Base-by-base conservation (phyloP, 2,888 invertebrate genomes). In the Cephus runcator region DNA sequence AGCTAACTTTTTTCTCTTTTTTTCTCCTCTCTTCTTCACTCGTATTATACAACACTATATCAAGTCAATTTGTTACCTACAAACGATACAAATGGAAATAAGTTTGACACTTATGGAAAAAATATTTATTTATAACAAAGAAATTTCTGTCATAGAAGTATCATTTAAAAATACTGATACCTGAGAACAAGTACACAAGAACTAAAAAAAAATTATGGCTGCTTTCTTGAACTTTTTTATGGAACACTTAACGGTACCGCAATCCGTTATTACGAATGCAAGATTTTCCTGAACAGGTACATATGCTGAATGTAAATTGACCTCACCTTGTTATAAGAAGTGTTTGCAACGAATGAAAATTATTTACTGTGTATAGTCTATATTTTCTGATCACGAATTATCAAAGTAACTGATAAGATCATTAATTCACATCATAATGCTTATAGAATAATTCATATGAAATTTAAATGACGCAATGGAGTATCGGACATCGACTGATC, bases 231-330 rank as follows among this genome's bases (percentile, higher is more conserved):
- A 30, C 12, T 30, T 15, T 71, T 71, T 76, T 83, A 81, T 83
- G 77, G 85, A 83, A 40, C 85, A 34, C 74, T 73, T 85, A 85
- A 86, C 85, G 86, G 85, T 85, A 84, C 81, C 69, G 12, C 68
- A 76, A 80, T 69, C 78, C 75, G 73, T 84, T 77, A 81, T 83
- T 83, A 81, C 79, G 79, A 74, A 84, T 76, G 74, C 76, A 69
- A 77, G 78, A 86, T 81, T 80, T 83, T 82, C 81, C 81, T 81
- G 81, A 80, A 74, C 23, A 40, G 6, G 12, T 40, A 40, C 40
- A 40, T 40, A 15, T 6, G 40, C 40, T 40, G 40, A 40, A 40
- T 40, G 40, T 15, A 15, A 40, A 40, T 40, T 4, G 15, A 15
- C 40, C 40, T 40, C 40, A 15, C 40, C 40, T 40, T 15, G 40